phyloP scores from a whole-genome alignment of 1,140 invertebrate species.

The Conus ventricosus region DNA sequence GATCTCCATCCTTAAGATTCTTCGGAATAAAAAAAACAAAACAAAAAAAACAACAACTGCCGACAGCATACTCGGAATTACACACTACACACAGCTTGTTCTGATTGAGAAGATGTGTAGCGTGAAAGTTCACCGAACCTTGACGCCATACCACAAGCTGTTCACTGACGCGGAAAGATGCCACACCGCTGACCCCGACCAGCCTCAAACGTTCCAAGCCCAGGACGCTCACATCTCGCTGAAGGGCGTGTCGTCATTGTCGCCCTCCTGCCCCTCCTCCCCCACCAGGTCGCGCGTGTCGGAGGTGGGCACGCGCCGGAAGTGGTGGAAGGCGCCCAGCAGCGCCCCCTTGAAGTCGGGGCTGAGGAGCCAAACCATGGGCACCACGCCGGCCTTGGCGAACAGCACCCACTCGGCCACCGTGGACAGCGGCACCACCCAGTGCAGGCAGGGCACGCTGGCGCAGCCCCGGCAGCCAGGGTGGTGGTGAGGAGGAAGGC shows the following conservation, averaged over 20 bases:
- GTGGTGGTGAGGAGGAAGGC: constrained; percentile 44
- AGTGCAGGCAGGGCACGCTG: constrained; percentile 29
- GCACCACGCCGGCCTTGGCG: constrained; percentile 49
- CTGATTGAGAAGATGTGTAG: too few relatives aligned
- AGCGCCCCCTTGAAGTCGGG: constrained; percentile 35
- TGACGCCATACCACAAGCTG: too few relatives aligned
- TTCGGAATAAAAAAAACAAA: too few relatives aligned
- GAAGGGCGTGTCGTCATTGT: constrained; percentile 42
- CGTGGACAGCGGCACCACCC: constrained; percentile 44
- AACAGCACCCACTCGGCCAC: constrained; percentile 51
- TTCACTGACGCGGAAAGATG: too few relatives aligned
- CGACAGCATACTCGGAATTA: too few relatives aligned
- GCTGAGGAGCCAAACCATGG: constrained; percentile 39
- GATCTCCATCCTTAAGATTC: too few relatives aligned
- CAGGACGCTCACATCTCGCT: constrained; percentile 37
- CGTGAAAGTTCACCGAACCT: too few relatives aligned
- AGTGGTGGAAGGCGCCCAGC: constrained; percentile 41
- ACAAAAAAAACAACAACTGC: too few relatives aligned
- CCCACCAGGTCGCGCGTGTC: constrained; percentile 43
- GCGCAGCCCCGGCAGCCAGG: constrained; percentile 41
- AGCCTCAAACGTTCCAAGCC: too few relatives aligned
- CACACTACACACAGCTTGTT: too few relatives aligned
- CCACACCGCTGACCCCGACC: too few relatives aligned
- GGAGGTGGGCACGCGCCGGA: constrained; percentile 39
- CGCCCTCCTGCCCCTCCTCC: constrained; percentile 13